Evolutionary conservation across 2,113 vertebrate genomes (phyloP).

Genomic region (Ophiodon elongatus): DNA sequence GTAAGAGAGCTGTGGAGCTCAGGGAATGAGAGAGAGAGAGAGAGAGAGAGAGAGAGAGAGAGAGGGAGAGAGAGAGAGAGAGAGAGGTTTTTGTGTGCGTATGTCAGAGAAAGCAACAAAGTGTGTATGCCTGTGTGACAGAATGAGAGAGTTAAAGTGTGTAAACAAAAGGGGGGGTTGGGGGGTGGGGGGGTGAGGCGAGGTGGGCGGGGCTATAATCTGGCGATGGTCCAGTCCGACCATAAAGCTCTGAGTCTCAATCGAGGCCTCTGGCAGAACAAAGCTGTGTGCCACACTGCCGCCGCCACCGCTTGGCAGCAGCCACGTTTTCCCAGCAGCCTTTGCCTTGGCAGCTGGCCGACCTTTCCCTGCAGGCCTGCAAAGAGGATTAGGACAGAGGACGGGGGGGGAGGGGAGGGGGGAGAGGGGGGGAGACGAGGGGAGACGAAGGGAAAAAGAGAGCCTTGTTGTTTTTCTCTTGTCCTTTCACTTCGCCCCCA

Average conservation of each 20-base stretch:
- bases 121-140: constrained; percentile 25
- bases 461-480: constrained; percentile 90
- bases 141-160: constrained; percentile 29
- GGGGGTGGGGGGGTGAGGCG: too few species aligned
- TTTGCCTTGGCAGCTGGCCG: constrained; percentile 91
- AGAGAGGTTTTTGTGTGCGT: background rate
- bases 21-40: constrained; percentile 6
- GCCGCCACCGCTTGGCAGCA: constrained; percentile 90
- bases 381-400: constrained; percentile 91
- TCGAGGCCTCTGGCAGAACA: constrained; percentile 92
- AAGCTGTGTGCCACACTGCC: constrained; percentile 89
- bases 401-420: constrained; percentile 68
- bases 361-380: constrained; percentile 89
- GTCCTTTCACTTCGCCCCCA: constrained; percentile 89
- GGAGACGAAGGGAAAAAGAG: constrained; percentile 76
- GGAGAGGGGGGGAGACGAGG: constrained; percentile 59
- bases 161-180: constrained; percentile 15
- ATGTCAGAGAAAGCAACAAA: background rate
- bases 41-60: background rate
- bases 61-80: background rate
- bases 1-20: constrained; percentile 20
- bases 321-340: constrained; percentile 92
- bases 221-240: constrained; percentile 86
- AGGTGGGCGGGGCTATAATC: constrained; percentile 47
- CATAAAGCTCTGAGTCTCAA: constrained; percentile 84